Base-by-base conservation (phyloP, 2,113 vertebrate species). In the Manacus vitellinus region DNA sequence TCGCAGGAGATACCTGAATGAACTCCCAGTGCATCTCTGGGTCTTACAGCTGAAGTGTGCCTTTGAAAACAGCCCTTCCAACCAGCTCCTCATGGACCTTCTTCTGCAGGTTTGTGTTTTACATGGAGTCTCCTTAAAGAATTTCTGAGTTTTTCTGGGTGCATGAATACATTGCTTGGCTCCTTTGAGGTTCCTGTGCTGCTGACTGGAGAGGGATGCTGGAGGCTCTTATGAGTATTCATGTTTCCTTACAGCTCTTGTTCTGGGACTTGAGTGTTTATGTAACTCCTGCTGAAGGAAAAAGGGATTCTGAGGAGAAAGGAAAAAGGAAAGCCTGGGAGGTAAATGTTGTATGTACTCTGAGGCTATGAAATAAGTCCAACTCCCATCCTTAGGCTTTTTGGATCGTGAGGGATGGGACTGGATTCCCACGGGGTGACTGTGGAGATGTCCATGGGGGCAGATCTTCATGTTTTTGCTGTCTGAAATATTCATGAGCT, bases 401-500 rank as follows among this genome's bases (percentile, higher is more conserved):
- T 39, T 70, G 66, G 46, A 25, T 25, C 22, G 15, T 8, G 52
- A 75, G 35, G 16, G 54, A 74, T 28, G 39, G 72, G n/a, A 44
- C 59, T 46, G 33, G 27, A 23, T 47, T 67, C 84, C 41, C 23
- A 33, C 0, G 0, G 10, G 28, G 22, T 55, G 19, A 46, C 39
- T 51, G 12, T 37, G 43, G 58, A 41, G 18, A 44, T 31, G 28
- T 25, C 54, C 16, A 3, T 6, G 23, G 54, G 49, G 80, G 10
- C 49, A 80, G 68, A 35, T 61, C 35, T 83, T 68, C 6, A 7
- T 16, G 20, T 68, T 30, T 73, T 27, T 8, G 1, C 22, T 65
- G 23, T 16, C 21, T 68, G 37, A 52, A 56, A 21, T 27, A 39
- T 61, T 66, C 2, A 30, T 10, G 7, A 58, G 25, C 37, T 84